Conservation (phyloP, 92 coral and sea anemone genomes). For the Zoanthus sansibaricus region DNA sequence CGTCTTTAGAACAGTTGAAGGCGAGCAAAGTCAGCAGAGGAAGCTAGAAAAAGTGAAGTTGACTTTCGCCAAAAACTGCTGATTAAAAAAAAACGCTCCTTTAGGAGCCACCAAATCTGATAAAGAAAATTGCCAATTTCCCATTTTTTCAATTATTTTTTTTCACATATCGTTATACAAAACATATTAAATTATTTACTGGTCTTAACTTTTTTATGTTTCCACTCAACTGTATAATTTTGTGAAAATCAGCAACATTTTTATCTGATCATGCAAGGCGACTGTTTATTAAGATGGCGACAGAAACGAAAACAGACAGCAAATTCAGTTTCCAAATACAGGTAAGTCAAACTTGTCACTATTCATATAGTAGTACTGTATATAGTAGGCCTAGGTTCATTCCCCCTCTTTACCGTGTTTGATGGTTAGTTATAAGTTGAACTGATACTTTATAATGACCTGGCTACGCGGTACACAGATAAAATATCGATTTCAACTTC, state of each 20-base stretch:
- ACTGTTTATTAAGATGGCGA: no score
- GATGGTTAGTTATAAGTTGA: not conserved
- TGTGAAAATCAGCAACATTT: not conserved
- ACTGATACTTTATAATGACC: not conserved
- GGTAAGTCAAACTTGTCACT: not conserved
- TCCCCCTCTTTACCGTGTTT: not conserved
- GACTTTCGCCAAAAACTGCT: not conserved
- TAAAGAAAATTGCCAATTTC: not conserved
- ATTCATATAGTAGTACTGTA: not conserved
- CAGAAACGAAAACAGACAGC: not conserved
- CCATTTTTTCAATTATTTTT: not conserved
- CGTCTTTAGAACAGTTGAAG: not conserved
- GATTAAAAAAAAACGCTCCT: not conserved
- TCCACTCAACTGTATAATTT: not conserved
- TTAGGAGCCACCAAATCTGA: not conserved
- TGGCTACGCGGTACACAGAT: not conserved
- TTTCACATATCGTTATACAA: not conserved
- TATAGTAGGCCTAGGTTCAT: not conserved
- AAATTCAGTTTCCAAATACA: not conserved
- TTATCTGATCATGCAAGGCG: not conserved
- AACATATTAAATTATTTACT: not conserved
- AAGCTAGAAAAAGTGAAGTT: not conserved
- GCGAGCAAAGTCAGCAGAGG: not conserved
- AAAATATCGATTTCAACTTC: no score
- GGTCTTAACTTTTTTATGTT: not conserved